Evolutionary conservation across 2,888 invertebrate genomes (phyloP), one percentile per base, ranked within the genome.

Genomic region (Caprella mutica): DNA sequence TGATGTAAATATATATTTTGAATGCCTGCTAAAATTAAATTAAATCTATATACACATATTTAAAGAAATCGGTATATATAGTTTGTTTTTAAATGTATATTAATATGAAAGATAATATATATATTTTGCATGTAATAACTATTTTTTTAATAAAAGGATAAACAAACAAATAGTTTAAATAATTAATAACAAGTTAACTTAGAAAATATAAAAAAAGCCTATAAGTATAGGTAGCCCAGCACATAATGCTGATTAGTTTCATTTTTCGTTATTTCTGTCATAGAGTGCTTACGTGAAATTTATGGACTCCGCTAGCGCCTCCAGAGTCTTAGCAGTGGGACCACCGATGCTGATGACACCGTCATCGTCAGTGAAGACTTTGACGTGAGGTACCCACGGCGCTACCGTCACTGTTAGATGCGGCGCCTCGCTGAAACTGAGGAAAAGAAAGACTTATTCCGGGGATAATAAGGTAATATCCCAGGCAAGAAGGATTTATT

Each of bases 361-460:
- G 48, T 48, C 30, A 5, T 29, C 48, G 27, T 48, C 29, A 17
- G 8, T n/a, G 14, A 17, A 5, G 14, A 48, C 30, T 19, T 17
- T 29, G 29, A 48, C 48, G 30, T 48, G 48, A 21, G 48, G 48
- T 21, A 48, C 48, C 48, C 48, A 48, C 12, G 48, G 48, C 14
- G 48, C 48, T 14, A 26, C 48, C 19, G 48, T 48, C 17, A 48
- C 30, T 6, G 30, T n/a, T 30, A 48, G 30, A 27, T 48, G 29
- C 5, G 48, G 48, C 14, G 48, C 48, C 27, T 27, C 30, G 24
- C 19, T 17, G 17, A 48, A 48, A 27, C 48, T 48, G 30, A 2
- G 12, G n/a, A n/a, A n/a, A n/a, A n/a, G n/a, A n/a, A n/a, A n/a
- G n/a, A n/a, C n/a, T n/a, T n/a, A n/a, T n/a, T n/a, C n/a, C n/a